A percentile compares a stretch with the other conserved stretches of the same genome.
These are phyloP conservation scores for Sus scrofa DNA, from an alignment of 2,113 vertebrate genomes.

Conservation along the genomic window T2T-Sscrofa CM000814.6:118425501-118426000, in stretches of 20 bases:
- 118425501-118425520: neutral
- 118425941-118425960: neutral
- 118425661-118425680: neutral
- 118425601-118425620: neutral
- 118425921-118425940: neutral
- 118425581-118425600: neutral
- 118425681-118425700: neutral
- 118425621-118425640: neutral
- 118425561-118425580: neutral
- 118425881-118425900: neutral
- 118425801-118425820: neutral
- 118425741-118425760: conserved; percentile 1
- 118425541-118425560: neutral
- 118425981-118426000: neutral
- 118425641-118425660: neutral
- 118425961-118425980: conserved; percentile 13
- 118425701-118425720: neutral
- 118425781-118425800: neutral
- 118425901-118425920: neutral
- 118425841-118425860: neutral
- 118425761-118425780: neutral
- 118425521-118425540: neutral
- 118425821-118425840: neutral
- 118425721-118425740: neutral
- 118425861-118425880: neutral